Conservation (phyloP, 2,113 vertebrate genomes). For the Cairina moschata region DNA sequence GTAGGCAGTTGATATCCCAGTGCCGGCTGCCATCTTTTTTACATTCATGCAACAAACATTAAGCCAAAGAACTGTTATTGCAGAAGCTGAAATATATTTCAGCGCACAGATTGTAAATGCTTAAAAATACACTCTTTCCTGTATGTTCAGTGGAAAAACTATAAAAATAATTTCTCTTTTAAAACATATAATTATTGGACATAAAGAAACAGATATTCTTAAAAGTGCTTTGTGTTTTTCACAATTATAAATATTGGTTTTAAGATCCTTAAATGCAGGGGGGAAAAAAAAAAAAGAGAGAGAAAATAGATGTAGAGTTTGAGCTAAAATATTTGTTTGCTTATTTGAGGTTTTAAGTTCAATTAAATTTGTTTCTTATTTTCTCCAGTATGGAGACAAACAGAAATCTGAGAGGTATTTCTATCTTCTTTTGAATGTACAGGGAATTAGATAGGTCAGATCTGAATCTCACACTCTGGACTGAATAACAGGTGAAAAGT, state of each 20-base stretch:
- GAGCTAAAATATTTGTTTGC: not conserved
- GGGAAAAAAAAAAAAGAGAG: not conserved
- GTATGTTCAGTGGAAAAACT: not conserved
- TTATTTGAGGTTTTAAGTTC: not conserved
- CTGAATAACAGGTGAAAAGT: not conserved
- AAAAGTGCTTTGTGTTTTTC: not conserved
- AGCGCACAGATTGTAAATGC: not conserved
- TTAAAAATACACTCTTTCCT: slow-evolving; percentile 16
- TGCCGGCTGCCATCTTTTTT: slow-evolving; percentile 61
- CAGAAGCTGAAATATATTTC: not conserved
- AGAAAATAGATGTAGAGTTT: not conserved
- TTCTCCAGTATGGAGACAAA: not conserved
- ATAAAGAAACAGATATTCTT: not conserved
- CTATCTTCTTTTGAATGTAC: not conserved
- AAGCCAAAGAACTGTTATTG: slow-evolving; percentile 35
- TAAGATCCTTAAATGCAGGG: not conserved
- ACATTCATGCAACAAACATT: slow-evolving; percentile 57
- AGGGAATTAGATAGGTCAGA: not conserved
- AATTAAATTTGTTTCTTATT: not conserved
- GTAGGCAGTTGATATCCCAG: slow-evolving; percentile 63
- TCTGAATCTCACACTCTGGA: not conserved
- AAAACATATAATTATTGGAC: not conserved
- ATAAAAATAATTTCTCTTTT: slow-evolving; percentile 1
- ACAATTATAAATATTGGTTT: not conserved
- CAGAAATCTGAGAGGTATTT: not conserved